Evolutionary conservation across 2,888 invertebrate species (phyloP).

Genomic region (Noctuana brunneofusca): DNA sequence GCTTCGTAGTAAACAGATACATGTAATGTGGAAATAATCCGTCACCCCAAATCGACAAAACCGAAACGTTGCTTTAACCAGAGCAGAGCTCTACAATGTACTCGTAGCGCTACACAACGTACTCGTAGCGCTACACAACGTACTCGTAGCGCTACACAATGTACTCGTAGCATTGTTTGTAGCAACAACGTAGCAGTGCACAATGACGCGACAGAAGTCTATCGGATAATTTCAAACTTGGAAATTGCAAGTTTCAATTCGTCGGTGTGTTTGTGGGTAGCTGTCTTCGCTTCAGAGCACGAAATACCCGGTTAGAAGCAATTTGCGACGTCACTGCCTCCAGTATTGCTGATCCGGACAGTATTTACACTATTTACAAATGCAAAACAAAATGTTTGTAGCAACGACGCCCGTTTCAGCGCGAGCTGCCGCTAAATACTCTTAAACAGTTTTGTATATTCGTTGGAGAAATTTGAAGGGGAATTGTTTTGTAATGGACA

Average conservation of each 20-base stretch:
- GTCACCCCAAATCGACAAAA: no score
- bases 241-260: slow-evolving; percentile 63
- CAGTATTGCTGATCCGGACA: slow-evolving; percentile 43
- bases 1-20: no score
- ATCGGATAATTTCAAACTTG: slow-evolving; percentile 51
- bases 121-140: neutral
- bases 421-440: slow-evolving; percentile 48
- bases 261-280: slow-evolving; percentile 65
- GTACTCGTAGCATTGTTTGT: no score
- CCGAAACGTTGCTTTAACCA: no score
- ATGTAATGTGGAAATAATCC: no score
- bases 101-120: neutral
- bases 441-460: slow-evolving; percentile 28
- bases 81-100: no score
- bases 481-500: slow-evolving; percentile 4
- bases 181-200: slow-evolving; percentile 29
- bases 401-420: slow-evolving; percentile 62
- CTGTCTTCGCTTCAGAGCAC: slow-evolving; percentile 52
- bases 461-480: slow-evolving; percentile 1
- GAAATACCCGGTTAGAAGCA: slow-evolving; percentile 66
- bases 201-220: slow-evolving; percentile 51
- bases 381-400: slow-evolving; percentile 67
- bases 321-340: slow-evolving; percentile 70
- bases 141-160: neutral
- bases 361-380: slow-evolving; percentile 71